Evolutionary conservation across 1,140 invertebrate species (phyloP), one percentile per base, ranked within the genome.

Genomic region (Dermatophagoides farinae): DNA sequence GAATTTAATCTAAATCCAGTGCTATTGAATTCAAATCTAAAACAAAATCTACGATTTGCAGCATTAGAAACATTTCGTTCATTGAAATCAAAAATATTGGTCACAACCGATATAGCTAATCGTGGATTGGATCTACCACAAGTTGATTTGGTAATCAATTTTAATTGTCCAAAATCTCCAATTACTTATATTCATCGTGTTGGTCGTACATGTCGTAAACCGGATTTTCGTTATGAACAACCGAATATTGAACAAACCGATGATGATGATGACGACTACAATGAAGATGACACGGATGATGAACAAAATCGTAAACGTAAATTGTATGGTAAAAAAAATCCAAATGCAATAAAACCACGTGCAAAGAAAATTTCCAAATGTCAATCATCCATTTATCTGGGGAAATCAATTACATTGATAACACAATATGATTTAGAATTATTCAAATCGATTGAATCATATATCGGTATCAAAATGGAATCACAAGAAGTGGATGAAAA

Each of bases 151-250:
- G 86, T 99, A 0, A 80, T 99, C 0, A 97, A 99, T 75, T 87
- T 95, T 70, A 84, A 83, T 66, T 79, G 97, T 65, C 93, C 92
- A 0, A 81, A 82, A 60, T 78, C 84, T 62, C 80, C 86, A 0
- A 92, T 89, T 69, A 88, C 92, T 68, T 98, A 98, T 72, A 83
- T 98, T 67, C 95, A 99, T 74, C 79, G 95, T 66, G 92, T 98
- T 18, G 95, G 95, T 41, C 77, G 95, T 68, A 97, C 93, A 52
- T 95, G 93, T 6, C 78, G 95, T 68, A 67, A 60, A 37, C 61
- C 61, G 14, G 57, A 65, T 31, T 60, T 65, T 20, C 12, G 14
- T 37, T 20, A 20, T 38, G 40, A 49, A 22, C 22, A 49, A 23
- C 49, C 37, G 18, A 18, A 37, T 8, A 40, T 38, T 18, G 1